Conservation (phyloP, 2,888 invertebrate genomes). For the Andrena bicolor region DNA sequence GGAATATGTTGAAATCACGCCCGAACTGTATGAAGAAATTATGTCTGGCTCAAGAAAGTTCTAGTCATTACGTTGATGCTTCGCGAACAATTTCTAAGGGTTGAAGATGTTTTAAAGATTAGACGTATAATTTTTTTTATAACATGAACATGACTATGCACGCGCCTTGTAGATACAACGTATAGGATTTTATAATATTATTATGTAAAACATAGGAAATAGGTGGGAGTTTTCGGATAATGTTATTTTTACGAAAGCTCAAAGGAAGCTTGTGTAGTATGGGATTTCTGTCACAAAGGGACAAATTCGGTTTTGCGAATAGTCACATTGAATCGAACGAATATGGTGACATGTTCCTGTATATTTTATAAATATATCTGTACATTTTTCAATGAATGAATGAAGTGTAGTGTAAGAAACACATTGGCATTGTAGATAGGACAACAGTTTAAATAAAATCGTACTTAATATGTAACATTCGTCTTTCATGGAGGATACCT, state of each 20-base stretch:
- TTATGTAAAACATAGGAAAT: conserved; percentile 27
- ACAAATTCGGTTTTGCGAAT: conserved; percentile 35
- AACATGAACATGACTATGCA: conserved; percentile 52
- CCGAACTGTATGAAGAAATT: conserved; percentile 86
- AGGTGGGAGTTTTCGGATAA: conserved; percentile 25
- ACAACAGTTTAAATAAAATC: conserved; percentile 47
- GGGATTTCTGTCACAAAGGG: conserved; percentile 47
- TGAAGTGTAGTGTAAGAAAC: conserved; percentile 44
- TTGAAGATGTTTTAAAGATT: conserved; percentile 40
- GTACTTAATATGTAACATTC: conserved; percentile 31
- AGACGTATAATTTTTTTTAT: conserved; percentile 54
- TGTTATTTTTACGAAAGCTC: conserved; percentile 51
- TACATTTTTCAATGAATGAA: conserved; percentile 55
- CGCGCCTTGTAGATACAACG: conserved; percentile 59
- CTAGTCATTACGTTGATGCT: conserved; percentile 67
- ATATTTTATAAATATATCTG: conserved; percentile 59
- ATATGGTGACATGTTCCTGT: conserved; percentile 62
- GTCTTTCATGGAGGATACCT: conserved; percentile 25
- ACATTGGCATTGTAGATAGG: conserved; percentile 54
- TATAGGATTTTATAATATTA: conserved; percentile 53
- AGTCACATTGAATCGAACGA: conserved; percentile 30
- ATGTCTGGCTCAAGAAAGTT: conserved; percentile 84
- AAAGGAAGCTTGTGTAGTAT: conserved; percentile 26
- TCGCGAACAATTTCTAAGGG: conserved; percentile 13
- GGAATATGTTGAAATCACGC: conserved; percentile 89